Evolutionary conservation across 2,113 vertebrate genomes (phyloP).

Genomic region (Athene cunicularia): DNA sequence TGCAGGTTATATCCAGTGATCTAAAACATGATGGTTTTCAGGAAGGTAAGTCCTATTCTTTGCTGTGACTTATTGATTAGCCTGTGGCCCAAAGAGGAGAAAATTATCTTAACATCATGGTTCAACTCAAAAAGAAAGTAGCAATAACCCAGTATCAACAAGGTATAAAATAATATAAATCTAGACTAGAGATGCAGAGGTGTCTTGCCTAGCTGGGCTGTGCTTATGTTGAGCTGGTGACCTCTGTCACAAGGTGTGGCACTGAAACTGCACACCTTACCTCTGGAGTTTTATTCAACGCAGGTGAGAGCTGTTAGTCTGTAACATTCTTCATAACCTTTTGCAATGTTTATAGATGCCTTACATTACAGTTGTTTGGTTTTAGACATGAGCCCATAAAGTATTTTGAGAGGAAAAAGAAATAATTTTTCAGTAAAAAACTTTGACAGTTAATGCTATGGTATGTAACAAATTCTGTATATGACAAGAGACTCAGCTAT

Average conservation of each 20-base stretch:
- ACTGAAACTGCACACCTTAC: neutral
- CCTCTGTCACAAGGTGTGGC: constrained; percentile 45
- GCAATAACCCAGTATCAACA: neutral
- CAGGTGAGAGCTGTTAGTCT: neutral
- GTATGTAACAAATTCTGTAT: neutral
- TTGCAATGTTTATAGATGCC: neutral
- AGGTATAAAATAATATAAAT: neutral
- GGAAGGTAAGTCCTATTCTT: constrained; percentile 56
- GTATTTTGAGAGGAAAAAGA: neutral
- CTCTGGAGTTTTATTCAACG: neutral
- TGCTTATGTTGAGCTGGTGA: neutral
- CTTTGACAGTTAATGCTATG: neutral
- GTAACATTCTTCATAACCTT: neutral
- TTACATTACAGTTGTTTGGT: neutral
- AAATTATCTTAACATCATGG: neutral
- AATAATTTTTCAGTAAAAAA: neutral
- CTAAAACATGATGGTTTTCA: constrained; percentile 67
- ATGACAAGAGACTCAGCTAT: neutral
- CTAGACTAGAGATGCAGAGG: neutral
- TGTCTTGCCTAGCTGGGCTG: neutral
- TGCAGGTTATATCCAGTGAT: constrained; percentile 39
- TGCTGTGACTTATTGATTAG: neutral
- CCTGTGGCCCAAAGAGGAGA: neutral
- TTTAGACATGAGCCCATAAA: neutral
- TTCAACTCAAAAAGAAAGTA: neutral